A percentile compares a stretch with the other conserved stretches of the same genome.
These are phyloP conservation scores for Atta texana DNA, from an alignment of 1,140 invertebrate genomes.

Conservation along the genomic window DNA sequence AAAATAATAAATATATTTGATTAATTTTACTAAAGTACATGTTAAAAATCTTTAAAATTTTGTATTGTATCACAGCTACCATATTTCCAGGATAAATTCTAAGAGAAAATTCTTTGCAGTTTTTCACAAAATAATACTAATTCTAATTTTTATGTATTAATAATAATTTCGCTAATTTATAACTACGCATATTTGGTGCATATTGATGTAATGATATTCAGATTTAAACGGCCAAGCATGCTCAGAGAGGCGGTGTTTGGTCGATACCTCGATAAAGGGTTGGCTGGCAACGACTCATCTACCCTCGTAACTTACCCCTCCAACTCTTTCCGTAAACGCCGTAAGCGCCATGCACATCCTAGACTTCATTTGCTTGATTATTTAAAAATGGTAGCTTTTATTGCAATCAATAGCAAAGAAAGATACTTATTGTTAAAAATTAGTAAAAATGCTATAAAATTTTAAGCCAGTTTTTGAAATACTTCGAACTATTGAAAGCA, in stretches of 20 bases:
- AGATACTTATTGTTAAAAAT: not conserved
- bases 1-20: too few species aligned
- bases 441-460: not conserved
- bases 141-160: slow-evolving; percentile 18
- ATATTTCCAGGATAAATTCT: too few species aligned
- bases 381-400: slow-evolving; percentile 53
- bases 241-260: slow-evolving; percentile 76
- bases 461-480: not conserved
- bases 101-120: not conserved
- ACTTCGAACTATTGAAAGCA: not conserved
- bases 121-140: slow-evolving; percentile 4
- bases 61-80: too few species aligned
- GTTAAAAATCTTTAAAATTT: too few species aligned
- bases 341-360: slow-evolving; percentile 16
- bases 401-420: not conserved
- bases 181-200: not conserved
- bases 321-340: slow-evolving; percentile 58
- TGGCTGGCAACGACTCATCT: slow-evolving; percentile 78
- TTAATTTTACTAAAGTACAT: too few species aligned
- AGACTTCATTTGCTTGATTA: not conserved
- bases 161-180: slow-evolving; percentile 38
- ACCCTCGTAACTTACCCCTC: slow-evolving; percentile 69
- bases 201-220: slow-evolving; percentile 68
- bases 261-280: slow-evolving; percentile 77
- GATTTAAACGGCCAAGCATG: slow-evolving; percentile 64